These are phyloP conservation scores for Cirrhinus molitorella DNA, from an alignment of 2,797 vertebrate species.

Conservation along the genomic window DNA sequence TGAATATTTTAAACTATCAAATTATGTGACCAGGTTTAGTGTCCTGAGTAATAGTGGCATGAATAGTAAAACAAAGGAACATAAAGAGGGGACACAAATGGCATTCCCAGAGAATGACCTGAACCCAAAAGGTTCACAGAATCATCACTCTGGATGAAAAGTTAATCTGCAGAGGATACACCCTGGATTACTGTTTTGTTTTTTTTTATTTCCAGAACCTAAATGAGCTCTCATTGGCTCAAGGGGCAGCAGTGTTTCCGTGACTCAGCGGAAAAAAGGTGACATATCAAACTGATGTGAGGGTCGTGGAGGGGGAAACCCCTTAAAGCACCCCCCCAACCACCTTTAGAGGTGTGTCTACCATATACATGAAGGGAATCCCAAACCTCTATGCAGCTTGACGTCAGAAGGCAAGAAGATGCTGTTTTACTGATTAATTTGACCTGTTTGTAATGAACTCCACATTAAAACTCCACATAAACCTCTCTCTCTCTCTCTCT, in stretches of 20 bases:
- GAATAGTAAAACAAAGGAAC: not conserved
- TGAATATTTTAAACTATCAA: no score
- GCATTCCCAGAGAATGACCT: not conserved
- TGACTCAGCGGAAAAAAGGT: slow-evolving; percentile 54
- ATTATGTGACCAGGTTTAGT: not conserved
- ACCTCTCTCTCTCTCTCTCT: not conserved
- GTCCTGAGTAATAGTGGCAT: not conserved
- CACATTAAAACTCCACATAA: not conserved
- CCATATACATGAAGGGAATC: slow-evolving; percentile 69
- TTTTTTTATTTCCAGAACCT: not conserved
- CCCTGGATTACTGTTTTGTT: not conserved
- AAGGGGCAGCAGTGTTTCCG: slow-evolving; percentile 20
- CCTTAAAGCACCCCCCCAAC: not conserved
- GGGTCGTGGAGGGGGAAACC: slow-evolving; percentile 42
- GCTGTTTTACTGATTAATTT: slow-evolving; percentile 62
- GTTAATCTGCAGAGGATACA: not conserved
- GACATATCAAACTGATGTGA: slow-evolving; percentile 51
- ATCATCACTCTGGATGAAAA: not conserved
- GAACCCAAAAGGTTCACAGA: not conserved
- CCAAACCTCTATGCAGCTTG: slow-evolving; percentile 71
- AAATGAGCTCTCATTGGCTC: not conserved
- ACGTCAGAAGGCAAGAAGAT: slow-evolving; percentile 67
- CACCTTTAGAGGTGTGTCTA: not conserved
- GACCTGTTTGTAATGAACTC: not conserved
- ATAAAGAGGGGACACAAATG: not conserved